phyloP scores from a whole-genome alignment of 2,797 vertebrate species.

The Oceanodroma leucorhoa region DNA sequence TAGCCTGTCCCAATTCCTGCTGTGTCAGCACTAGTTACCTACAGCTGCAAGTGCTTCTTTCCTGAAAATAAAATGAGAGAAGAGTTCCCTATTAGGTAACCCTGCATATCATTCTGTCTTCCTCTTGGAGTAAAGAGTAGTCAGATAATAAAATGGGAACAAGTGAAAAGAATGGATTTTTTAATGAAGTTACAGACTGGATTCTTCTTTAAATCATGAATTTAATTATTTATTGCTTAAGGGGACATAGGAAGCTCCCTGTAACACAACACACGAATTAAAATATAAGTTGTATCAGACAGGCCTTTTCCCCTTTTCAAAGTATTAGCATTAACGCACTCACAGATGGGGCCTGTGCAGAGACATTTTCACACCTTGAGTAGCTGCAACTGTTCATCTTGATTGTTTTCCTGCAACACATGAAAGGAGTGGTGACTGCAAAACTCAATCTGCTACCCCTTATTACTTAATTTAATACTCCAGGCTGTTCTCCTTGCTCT shows the following conservation, averaged over 20 bases:
- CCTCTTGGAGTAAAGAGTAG: neutral
- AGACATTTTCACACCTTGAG: neutral
- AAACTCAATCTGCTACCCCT: neutral
- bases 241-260: neutral
- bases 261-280: neutral
- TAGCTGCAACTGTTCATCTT: neutral
- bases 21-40: neutral
- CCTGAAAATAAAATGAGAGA: neutral
- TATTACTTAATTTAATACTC: neutral
- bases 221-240: neutral
- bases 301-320: neutral
- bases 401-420: neutral
- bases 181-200: neutral
- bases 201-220: neutral
- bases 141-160: neutral
- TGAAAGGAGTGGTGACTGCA: neutral
- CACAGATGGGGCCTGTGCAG: neutral
- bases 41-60: neutral
- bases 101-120: neutral
- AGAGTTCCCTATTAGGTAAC: neutral
- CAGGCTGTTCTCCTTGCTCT: neutral
- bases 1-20: neutral
- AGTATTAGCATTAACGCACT: neutral
- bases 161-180: neutral
- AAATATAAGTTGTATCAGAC: neutral